Conservation (phyloP, 2,888 invertebrate species). For the Acleris cristana region DNA sequence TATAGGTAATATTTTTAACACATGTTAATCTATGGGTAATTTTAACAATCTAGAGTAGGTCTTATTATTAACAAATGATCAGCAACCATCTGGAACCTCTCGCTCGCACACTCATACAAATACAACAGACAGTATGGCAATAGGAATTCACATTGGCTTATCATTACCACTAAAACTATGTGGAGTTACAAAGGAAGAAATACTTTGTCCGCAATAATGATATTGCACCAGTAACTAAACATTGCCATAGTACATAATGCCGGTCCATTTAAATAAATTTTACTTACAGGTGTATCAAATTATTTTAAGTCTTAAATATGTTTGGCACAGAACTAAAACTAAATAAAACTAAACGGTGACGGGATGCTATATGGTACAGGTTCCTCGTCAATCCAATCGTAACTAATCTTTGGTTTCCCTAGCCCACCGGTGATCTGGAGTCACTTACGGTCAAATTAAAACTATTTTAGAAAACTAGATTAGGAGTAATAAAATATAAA, state of each 20-base stretch:
- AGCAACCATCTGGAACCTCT: slow-evolving; percentile 47
- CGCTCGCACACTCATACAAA: slow-evolving; percentile 36
- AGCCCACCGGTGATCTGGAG: slow-evolving; percentile 75
- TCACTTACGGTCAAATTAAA: slow-evolving; percentile 49
- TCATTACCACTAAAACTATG: slow-evolving; percentile 54
- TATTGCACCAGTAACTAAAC: slow-evolving; percentile 69
- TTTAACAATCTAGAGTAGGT: slow-evolving; percentile 81
- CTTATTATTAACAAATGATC: slow-evolving; percentile 67
- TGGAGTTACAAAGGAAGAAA: slow-evolving; percentile 54
- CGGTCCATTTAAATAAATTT: slow-evolving; percentile 65
- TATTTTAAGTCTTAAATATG: slow-evolving; percentile 65
- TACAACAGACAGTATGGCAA: slow-evolving; percentile 78
- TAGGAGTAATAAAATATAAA: slow-evolving; percentile 68
- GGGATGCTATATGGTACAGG: slow-evolving; percentile 75
- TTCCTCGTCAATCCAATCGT: slow-evolving; percentile 63
- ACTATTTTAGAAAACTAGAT: slow-evolving; percentile 43
- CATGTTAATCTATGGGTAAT: slow-evolving; percentile 82
- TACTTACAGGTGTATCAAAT: slow-evolving; percentile 53
- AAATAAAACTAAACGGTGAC: slow-evolving; percentile 55
- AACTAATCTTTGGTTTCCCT: slow-evolving; percentile 81
- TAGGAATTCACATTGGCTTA: slow-evolving; percentile 79
- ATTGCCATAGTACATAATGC: slow-evolving; percentile 71
- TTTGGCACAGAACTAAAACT: slow-evolving; percentile 72
- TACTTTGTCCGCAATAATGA: slow-evolving; percentile 65
- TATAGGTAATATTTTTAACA: slow-evolving; percentile 84